Evolutionary conservation across 2,113 vertebrate species (phyloP), one percentile per base, ranked within the genome.

Genomic region (Dendropsophus ebraccatus): DNA sequence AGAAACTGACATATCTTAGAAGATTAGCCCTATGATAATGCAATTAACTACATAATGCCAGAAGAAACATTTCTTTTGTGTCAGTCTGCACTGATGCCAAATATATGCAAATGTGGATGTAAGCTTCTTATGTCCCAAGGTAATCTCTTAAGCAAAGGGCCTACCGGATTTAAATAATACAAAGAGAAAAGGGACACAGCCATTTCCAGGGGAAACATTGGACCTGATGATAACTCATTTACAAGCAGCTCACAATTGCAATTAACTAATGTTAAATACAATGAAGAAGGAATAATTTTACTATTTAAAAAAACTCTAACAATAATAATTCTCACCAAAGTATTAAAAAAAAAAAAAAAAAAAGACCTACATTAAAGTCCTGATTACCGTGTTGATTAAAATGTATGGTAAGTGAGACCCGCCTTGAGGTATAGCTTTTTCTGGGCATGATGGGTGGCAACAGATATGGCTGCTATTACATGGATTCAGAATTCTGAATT

Each of bases 111-210:
- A 81, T 86, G 58, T 45, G n/a, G 16, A 80, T 86, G 77, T 81
- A 87, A 81, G 78, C 85, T 81, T 56, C 85, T 81, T 87, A 81
- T 45, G 69, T 87, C 85, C 77, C 65, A 73, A 47, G 78, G 75
- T 87, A 81, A 87, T 81, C 85, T 87, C 52, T 74, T 87, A 87
- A 87, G 85, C 78, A 87, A 87, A 87, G 69, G 35, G 69, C 35
- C 67, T 74, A 58, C 47, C 62, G 78, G 77, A 81, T 87, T 87
- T 87, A 81, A 87, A 81, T 74, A 81, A 62, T 60, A 37, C 47
- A 85, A 79, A 69, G 52, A 87, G 78, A 70, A 81, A 80, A 81
- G 49, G 50, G 79, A 81, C 77, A 45, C n/a, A 25, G 49, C 69
- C 47, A 60, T 74, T 81, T 78, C 54, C 77, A 74, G 85, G 35